phyloP scores from a whole-genome alignment of 2,113 vertebrate species.

The Delphinapterus leucas region DNA sequence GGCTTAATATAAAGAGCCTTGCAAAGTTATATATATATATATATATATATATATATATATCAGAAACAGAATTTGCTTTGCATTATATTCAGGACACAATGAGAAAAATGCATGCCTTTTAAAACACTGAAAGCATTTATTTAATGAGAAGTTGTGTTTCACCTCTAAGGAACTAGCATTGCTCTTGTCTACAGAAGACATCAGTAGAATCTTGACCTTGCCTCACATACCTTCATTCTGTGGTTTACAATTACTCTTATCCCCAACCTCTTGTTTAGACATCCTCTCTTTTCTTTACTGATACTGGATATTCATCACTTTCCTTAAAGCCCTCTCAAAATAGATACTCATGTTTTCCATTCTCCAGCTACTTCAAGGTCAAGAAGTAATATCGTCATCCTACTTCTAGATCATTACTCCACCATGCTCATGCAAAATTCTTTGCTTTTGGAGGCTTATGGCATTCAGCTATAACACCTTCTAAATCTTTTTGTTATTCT shows the following conservation, averaged over 20 bases:
- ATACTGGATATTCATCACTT: neutral
- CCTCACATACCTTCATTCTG: neutral
- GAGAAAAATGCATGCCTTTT: neutral
- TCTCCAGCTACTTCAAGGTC: neutral
- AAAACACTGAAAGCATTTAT: neutral
- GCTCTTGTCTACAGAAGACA: neutral
- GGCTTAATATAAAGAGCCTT: slow-evolving; percentile 19
- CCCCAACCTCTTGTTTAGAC: neutral
- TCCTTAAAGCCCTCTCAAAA: neutral
- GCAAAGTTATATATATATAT: neutral
- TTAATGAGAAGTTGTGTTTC: slow-evolving; percentile 15
- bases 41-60: too few species aligned
- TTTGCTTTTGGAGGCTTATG: neutral
- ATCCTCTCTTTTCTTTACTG: neutral
- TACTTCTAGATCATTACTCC: neutral
- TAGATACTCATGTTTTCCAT: neutral
- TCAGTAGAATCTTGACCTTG: neutral
- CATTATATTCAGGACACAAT: slow-evolving; percentile 3
- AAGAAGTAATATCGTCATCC: neutral
- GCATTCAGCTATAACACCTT: neutral
- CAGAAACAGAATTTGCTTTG: too few species aligned
- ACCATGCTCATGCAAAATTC: neutral
- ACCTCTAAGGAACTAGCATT: neutral
- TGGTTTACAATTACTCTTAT: neutral
- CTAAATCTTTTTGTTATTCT: neutral